Conservation (phyloP, 2,113 vertebrate species). For the Phaethon lepturus region DNA sequence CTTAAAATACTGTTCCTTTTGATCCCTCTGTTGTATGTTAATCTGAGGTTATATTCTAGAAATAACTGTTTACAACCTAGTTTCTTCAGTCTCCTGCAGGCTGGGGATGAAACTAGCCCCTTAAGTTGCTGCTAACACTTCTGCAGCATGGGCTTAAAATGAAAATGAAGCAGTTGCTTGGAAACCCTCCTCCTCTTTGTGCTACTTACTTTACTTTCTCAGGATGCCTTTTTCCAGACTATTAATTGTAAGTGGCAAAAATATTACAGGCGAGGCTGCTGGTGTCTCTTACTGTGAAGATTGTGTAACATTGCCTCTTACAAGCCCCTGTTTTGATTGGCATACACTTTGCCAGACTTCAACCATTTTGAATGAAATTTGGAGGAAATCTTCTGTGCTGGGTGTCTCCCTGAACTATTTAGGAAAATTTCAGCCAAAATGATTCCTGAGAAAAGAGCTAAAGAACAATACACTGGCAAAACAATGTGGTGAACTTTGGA, state of each 20-base stretch:
- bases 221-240: conserved; percentile 53
- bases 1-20: neutral
- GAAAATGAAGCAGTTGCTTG: conserved; percentile 60
- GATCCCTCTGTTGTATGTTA: neutral
- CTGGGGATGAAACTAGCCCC: conserved; percentile 11
- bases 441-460: neutral
- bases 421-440: neutral
- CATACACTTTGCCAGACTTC: neutral
- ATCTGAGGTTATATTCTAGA: neutral
- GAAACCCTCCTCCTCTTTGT: conserved; percentile 65
- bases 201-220: conserved; percentile 59
- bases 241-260: conserved; percentile 62
- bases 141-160: conserved; percentile 26
- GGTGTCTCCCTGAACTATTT: neutral
- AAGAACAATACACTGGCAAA: neutral
- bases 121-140: conserved; percentile 42
- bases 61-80: conserved; percentile 7
- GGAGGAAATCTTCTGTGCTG: neutral
- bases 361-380: neutral
- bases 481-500: neutral
- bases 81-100: conserved; percentile 1
- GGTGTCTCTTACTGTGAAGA: conserved; percentile 2
- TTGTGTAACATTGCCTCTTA: neutral
- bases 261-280: conserved; percentile 34
- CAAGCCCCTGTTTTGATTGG: neutral